Percentiles rank a stretch among this genome's conserved stretches.
Evolutionary conservation across 2,888 invertebrate species (phyloP).

Genomic region (Nasonovia ribisnigri): DNA sequence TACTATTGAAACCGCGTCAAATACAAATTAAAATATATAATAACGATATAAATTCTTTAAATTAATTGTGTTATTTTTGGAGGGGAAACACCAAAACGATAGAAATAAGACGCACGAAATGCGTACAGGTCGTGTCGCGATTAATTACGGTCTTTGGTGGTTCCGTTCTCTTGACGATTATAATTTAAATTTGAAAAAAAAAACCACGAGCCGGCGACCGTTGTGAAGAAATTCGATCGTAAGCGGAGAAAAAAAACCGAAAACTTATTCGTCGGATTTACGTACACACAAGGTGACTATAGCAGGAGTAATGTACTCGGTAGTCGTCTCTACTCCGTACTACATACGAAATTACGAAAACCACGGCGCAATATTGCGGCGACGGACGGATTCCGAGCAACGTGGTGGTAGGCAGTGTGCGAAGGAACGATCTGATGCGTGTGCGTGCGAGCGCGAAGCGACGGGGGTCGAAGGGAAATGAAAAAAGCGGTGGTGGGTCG

Average conservation of each 20-base stretch:
- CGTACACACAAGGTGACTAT: background rate
- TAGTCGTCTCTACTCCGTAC: background rate
- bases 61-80: constrained; percentile 1
- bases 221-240: background rate
- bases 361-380: constrained; percentile 5
- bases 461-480: background rate
- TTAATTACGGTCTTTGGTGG: background rate
- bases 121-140: background rate
- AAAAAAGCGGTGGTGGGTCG: background rate
- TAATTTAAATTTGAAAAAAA: background rate
- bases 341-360: background rate
- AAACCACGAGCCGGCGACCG: background rate
- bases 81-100: background rate
- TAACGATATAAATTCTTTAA: background rate
- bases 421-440: background rate
- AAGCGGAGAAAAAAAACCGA: background rate
- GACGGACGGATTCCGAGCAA: background rate
- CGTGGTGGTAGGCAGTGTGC: background rate
- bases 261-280: background rate
- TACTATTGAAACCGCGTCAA: background rate
- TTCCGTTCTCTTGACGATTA: background rate
- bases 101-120: background rate
- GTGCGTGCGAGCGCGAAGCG: background rate
- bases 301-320: background rate
- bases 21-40: background rate